A percentile compares a stretch with the other conserved stretches of the same genome.
Evolutionary conservation across 2,888 invertebrate genomes (phyloP).

Genomic region (Athalia circularis): DNA sequence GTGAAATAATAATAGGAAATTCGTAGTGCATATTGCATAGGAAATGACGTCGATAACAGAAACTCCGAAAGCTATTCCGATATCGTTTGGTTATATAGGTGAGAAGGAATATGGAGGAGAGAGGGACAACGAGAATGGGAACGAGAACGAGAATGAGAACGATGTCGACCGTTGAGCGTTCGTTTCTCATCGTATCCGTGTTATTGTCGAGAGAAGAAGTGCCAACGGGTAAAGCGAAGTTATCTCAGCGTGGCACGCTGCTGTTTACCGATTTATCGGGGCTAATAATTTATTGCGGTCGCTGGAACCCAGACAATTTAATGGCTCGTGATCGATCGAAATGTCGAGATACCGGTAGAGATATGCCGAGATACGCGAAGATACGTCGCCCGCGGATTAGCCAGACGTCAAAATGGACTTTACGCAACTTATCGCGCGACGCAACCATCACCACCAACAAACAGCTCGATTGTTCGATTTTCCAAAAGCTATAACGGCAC

Average conservation of each 20-base stretch:
- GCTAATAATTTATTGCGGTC: conserved; percentile 60
- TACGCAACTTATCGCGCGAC: conserved; percentile 52
- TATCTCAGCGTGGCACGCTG: conserved; percentile 19
- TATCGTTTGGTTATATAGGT: too few species aligned
- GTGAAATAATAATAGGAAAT: too few species aligned
- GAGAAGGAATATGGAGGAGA: too few species aligned
- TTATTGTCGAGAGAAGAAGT: background rate
- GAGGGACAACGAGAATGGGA: too few species aligned
- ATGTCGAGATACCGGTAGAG: conserved; percentile 26
- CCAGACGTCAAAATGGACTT: conserved; percentile 57
- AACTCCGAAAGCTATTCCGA: too few species aligned
- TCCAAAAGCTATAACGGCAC: too few species aligned
- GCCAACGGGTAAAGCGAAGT: conserved; percentile 14
- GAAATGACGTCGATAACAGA: too few species aligned
- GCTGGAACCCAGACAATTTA: conserved; percentile 56
- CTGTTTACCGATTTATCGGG: conserved; percentile 62
- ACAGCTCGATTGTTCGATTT: background rate
- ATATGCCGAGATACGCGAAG: conserved; percentile 46
- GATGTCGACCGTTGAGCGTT: too few species aligned
- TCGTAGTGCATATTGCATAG: too few species aligned
- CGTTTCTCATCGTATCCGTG: too few species aligned
- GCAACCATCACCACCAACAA: background rate
- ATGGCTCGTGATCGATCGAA: conserved; percentile 59
- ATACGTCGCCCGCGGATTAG: conserved; percentile 56
- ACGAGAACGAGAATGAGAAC: too few species aligned